These are phyloP conservation scores for Eristalis pertinax DNA, from an alignment of 2,888 invertebrate genomes.

Conservation along the genomic window DNA sequence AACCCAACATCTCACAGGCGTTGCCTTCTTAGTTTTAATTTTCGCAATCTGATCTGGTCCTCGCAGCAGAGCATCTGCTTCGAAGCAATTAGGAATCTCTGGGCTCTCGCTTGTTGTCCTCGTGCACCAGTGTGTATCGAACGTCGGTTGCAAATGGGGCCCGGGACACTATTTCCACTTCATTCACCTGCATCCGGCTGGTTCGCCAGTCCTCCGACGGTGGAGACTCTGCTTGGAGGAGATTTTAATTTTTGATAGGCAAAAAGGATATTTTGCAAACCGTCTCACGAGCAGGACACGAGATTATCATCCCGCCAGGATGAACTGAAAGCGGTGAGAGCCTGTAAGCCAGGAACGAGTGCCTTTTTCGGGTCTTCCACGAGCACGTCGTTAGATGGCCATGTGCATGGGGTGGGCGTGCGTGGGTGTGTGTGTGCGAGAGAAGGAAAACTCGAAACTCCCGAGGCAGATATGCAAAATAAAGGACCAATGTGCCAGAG, in stretches of 20 bases:
- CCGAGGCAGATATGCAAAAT: slow-evolving; percentile 60
- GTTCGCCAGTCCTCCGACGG: slow-evolving; percentile 1
- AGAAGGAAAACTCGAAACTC: not conserved
- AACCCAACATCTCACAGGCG: slow-evolving; percentile 1
- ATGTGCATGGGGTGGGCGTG: not conserved
- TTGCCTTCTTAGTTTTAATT: slow-evolving; percentile 39
- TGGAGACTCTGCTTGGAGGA: slow-evolving; percentile 29
- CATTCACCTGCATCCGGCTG: slow-evolving; percentile 12
- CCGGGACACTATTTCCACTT: slow-evolving; percentile 61
- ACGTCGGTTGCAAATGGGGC: slow-evolving; percentile 39
- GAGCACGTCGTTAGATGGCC: not conserved
- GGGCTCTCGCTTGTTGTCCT: slow-evolving; percentile 23
- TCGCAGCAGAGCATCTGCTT: not conserved
- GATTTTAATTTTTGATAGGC: slow-evolving; percentile 72
- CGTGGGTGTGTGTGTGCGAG: not conserved
- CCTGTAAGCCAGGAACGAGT: slow-evolving; percentile 25
- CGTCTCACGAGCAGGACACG: slow-evolving; percentile 39
- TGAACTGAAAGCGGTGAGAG: slow-evolving; percentile 42
- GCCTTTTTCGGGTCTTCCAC: slow-evolving; percentile 23
- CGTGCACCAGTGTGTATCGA: not conserved
- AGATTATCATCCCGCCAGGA: slow-evolving; percentile 50
- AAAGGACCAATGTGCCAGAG: slow-evolving; percentile 66
- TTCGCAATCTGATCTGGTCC: slow-evolving; percentile 13
- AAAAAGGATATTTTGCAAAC: slow-evolving; percentile 52
- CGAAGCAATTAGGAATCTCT: slow-evolving; percentile 54